These are phyloP conservation scores for Marronus borbonicus DNA, from an alignment of 2,888 invertebrate genomes.

Conservation along the genomic window DNA sequence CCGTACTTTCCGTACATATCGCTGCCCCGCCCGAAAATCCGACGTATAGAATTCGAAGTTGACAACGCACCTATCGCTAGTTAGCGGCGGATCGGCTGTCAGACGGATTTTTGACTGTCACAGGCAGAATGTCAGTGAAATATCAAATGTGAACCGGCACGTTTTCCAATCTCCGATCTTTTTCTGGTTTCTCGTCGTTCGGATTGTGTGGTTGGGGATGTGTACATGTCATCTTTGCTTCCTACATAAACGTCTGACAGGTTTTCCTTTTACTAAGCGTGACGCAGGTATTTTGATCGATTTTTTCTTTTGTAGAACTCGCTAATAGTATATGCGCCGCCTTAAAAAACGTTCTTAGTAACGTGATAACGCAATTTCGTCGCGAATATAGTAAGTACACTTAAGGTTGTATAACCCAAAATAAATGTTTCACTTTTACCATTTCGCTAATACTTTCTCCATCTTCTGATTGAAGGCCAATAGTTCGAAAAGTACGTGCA, in stretches of 20 bases:
- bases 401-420: too few relatives aligned
- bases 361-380: too few relatives aligned
- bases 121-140: constrained; percentile 61
- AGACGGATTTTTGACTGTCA: constrained; percentile 66
- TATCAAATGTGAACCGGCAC: constrained; percentile 58
- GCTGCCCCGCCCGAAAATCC: constrained; percentile 41
- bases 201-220: neutral
- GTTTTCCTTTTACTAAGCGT: neutral
- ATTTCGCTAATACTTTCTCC: too few relatives aligned
- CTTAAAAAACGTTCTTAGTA: too few relatives aligned
- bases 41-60: constrained; percentile 61
- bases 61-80: constrained; percentile 58
- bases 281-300: constrained; percentile 11
- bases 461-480: too few relatives aligned
- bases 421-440: too few relatives aligned
- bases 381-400: too few relatives aligned
- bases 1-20: too few relatives aligned
- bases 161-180: constrained; percentile 28
- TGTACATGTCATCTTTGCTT: constrained; percentile 4
- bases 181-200: neutral
- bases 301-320: too few relatives aligned
- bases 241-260: neutral
- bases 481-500: too few relatives aligned
- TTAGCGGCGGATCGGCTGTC: constrained; percentile 65
- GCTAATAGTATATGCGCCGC: too few relatives aligned